Evolutionary conservation across 1,140 invertebrate genomes (phyloP).

Genomic region (Nylanderia fulva): DNA sequence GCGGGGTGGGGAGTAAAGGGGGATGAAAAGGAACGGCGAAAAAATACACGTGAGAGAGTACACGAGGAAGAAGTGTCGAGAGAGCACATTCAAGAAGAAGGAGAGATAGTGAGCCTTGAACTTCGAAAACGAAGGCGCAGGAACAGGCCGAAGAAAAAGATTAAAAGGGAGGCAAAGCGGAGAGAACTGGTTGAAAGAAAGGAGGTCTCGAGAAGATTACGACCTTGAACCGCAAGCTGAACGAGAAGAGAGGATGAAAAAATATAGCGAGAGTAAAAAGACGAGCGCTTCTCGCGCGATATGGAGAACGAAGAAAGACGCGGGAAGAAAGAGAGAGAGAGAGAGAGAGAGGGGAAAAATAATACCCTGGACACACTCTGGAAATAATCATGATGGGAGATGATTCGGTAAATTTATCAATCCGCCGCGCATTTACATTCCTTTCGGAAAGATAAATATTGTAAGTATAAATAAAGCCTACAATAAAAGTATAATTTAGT

Average conservation of each 20-base stretch:
- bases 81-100: slow-evolving; percentile 39
- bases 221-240: slow-evolving; percentile 60
- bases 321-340: slow-evolving; percentile 6
- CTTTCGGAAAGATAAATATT: slow-evolving; percentile 42
- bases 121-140: slow-evolving; percentile 58
- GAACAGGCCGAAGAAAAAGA: slow-evolving; percentile 50
- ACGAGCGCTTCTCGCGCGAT: slow-evolving; percentile 15
- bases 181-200: slow-evolving; percentile 61
- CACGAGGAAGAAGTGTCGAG: slow-evolving; percentile 42
- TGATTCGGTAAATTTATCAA: slow-evolving; percentile 57
- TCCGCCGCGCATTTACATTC: slow-evolving; percentile 7
- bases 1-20: no score
- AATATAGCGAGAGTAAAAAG: slow-evolving; percentile 59
- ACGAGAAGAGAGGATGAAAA: slow-evolving; percentile 61
- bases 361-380: slow-evolving; percentile 47
- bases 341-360: slow-evolving; percentile 41
- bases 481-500: slow-evolving; percentile 2
- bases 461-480: background rate
- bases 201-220: slow-evolving; percentile 60
- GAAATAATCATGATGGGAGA: slow-evolving; percentile 52
- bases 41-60: slow-evolving; percentile 1
- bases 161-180: slow-evolving; percentile 38
- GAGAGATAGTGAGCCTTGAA: slow-evolving; percentile 53
- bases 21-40: background rate
- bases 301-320: slow-evolving; percentile 39